A percentile compares a stretch with the other conserved stretches of the same genome.
Conservation (phyloP, 2,113 vertebrate genomes). For the Pelecanus crispus region DNA sequence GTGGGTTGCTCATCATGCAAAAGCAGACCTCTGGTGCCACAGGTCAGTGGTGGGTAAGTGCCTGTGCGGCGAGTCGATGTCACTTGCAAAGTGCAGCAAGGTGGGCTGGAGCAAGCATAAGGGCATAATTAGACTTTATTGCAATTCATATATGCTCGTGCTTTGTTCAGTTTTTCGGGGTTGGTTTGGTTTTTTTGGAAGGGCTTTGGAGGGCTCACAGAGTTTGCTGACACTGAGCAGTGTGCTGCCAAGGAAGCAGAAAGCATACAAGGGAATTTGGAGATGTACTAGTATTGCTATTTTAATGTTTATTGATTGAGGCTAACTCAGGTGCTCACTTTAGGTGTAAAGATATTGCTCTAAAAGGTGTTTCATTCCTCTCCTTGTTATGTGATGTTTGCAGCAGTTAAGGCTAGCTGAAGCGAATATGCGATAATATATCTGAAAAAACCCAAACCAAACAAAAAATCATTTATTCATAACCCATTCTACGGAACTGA, state of each 20-base stretch:
- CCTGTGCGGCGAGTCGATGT: rapidly evolving
- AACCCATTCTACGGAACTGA: not conserved
- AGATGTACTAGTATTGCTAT: not conserved
- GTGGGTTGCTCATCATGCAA: not conserved
- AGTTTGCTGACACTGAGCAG: not conserved
- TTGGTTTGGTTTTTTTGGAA: not conserved
- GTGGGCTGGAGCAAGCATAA: not conserved
- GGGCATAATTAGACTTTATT: not conserved
- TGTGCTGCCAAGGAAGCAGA: not conserved
- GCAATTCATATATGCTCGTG: rapidly evolving
- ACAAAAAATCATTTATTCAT: not conserved
- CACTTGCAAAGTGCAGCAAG: not conserved
- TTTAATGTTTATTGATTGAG: not conserved
- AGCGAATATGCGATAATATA: not conserved
- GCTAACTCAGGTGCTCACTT: not conserved
- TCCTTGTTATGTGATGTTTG: rapidly evolving
- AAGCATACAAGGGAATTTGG: not conserved
- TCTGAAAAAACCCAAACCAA: not conserved
- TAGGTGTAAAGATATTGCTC: not conserved
- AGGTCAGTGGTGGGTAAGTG: not conserved
- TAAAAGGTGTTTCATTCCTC: not conserved
- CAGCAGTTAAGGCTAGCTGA: not conserved
- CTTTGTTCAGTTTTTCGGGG: too few relatives aligned
- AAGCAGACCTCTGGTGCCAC: not conserved
- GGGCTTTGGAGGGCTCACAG: not conserved